A percentile compares a stretch with the other conserved stretches of the same genome.
These are phyloP conservation scores for Metallyticus violacea DNA, from an alignment of 2,888 invertebrate genomes.

Conservation along the genomic window DNA sequence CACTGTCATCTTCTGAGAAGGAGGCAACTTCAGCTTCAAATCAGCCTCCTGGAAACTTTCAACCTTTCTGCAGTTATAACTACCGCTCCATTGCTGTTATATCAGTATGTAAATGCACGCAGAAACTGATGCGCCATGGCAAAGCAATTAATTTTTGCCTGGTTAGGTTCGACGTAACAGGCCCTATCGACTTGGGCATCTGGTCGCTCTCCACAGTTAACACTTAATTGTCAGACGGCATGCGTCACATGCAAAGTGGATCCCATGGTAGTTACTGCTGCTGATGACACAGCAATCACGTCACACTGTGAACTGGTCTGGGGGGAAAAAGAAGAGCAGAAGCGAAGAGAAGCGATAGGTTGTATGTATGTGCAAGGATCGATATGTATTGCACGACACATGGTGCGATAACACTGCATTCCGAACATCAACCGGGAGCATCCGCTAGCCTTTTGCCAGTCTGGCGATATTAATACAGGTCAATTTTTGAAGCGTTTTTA, in stretches of 20 bases:
- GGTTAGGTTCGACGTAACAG: not conserved
- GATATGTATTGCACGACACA: not conserved
- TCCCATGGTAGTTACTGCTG: not conserved
- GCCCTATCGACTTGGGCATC: not conserved
- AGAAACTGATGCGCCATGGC: not conserved
- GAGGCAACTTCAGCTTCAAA: too few species aligned
- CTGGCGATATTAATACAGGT: not conserved
- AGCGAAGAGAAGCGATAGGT: not conserved
- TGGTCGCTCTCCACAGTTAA: not conserved
- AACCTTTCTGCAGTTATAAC: not conserved
- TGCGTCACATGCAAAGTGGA: not conserved
- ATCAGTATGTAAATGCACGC: not conserved
- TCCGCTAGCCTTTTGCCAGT: not conserved
- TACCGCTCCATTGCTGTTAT: not conserved
- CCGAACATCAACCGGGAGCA: not conserved
- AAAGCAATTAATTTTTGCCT: not conserved
- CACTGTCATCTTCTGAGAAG: too few species aligned
- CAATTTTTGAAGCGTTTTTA: not conserved
- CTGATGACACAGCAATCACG: not conserved
- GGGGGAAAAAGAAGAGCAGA: not conserved
- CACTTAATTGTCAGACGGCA: not conserved
- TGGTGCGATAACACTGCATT: not conserved
- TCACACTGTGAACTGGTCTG: not conserved
- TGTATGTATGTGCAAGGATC: not conserved
- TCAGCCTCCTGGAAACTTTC: not conserved